These are phyloP conservation scores for Prenolepis imparis DNA, from an alignment of 2,888 invertebrate species.

Conservation along the genomic window DNA sequence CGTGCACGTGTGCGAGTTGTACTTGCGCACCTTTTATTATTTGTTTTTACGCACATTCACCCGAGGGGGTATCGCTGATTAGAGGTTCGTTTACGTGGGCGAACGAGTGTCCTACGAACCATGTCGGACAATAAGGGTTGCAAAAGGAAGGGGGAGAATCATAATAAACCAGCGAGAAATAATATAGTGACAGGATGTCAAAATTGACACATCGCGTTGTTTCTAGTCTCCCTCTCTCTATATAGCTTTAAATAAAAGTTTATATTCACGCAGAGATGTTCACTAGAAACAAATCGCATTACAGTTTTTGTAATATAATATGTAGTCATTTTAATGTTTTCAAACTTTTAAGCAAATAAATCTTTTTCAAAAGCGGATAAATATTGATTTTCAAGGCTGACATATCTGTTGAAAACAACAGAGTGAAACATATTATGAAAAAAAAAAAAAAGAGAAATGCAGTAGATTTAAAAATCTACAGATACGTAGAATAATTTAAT, in stretches of 20 bases:
- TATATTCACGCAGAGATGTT: not conserved
- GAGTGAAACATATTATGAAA: not conserved
- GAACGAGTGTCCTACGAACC: conserved; percentile 64
- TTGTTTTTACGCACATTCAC: conserved; percentile 64
- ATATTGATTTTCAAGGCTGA: not conserved
- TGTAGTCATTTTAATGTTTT: not conserved
- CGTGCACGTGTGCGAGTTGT: conserved; percentile 75
- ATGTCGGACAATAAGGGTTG: not conserved
- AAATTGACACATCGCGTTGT: not conserved
- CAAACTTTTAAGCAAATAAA: not conserved
- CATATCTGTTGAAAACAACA: not conserved
- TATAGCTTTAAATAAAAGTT: no score
- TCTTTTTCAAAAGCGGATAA: not conserved
- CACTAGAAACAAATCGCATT: no score
- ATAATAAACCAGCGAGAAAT: not conserved
- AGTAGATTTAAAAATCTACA: not conserved
- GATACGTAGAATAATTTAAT: not conserved
- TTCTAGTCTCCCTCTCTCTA: no score
- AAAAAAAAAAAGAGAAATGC: not conserved
- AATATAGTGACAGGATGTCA: not conserved
- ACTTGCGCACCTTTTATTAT: conserved; percentile 64
- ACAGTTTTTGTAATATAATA: no score
- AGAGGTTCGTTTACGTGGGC: conserved; percentile 45
- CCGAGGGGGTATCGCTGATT: conserved; percentile 5
- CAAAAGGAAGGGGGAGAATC: not conserved